Evolutionary conservation across 2,888 invertebrate species (phyloP).

Genomic region (Cantharis rufa): DNA sequence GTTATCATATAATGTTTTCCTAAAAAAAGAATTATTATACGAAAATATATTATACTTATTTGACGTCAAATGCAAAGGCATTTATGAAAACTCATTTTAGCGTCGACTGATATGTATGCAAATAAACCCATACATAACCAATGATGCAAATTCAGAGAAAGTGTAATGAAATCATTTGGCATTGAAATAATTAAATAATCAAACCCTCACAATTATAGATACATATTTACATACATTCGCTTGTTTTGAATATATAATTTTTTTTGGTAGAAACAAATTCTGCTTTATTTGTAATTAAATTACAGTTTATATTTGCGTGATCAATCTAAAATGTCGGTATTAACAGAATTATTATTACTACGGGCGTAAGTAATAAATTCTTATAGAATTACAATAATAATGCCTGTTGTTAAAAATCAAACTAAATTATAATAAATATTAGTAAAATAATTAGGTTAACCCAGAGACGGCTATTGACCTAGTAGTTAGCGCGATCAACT

Average conservation of each 20-base stretch:
- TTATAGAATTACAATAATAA: no score
- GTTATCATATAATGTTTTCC: neutral
- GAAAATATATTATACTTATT: neutral
- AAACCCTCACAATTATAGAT: neutral
- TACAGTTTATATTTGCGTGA: neutral
- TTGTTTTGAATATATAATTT: neutral
- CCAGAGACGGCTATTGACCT: no score
- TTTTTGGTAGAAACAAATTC: neutral
- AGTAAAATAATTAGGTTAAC: no score
- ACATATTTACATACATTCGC: neutral
- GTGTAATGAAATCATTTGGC: constrained; percentile 2
- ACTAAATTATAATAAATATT: no score
- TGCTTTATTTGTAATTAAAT: neutral
- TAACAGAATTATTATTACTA: neutral
- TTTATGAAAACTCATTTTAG: constrained; percentile 2
- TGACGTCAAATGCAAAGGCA: constrained; percentile 1
- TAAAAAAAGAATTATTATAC: neutral
- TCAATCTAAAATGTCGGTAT: neutral
- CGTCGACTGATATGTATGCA: constrained; percentile 5
- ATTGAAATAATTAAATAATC: constrained; percentile 4
- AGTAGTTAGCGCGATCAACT: no score
- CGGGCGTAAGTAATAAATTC: neutral
- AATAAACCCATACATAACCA: constrained; percentile 5
- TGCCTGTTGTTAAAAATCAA: no score
- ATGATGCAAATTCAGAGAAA: constrained; percentile 12